These are phyloP conservation scores for Spodoptera littoralis DNA, from an alignment of 2,888 invertebrate genomes.

Conservation along the genomic window DNA sequence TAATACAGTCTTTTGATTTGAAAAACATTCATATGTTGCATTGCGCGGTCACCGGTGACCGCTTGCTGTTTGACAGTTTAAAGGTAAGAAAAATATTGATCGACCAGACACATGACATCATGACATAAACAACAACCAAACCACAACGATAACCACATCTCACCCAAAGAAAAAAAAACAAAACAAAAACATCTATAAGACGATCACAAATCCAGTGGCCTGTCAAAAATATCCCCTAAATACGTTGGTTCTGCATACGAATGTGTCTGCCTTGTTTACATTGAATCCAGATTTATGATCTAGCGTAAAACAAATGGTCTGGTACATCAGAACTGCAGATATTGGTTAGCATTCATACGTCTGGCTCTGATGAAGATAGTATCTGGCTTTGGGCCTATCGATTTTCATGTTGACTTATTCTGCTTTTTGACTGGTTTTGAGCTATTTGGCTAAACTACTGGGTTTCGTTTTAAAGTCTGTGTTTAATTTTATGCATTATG, in stretches of 20 bases:
- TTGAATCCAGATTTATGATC: constrained; percentile 45
- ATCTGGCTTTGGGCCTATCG: not conserved
- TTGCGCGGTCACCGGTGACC: too few species aligned
- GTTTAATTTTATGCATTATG: too few species aligned
- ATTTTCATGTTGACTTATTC: too few species aligned
- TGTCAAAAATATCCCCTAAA: constrained; percentile 39
- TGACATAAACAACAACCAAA: not conserved
- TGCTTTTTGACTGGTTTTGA: too few species aligned
- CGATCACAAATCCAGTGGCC: constrained; percentile 33
- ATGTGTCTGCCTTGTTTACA: constrained; percentile 47
- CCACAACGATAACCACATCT: constrained; percentile 10
- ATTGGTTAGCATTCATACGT: constrained; percentile 30
- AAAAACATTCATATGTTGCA: too few species aligned
- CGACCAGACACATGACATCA: too few species aligned
- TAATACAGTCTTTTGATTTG: too few species aligned
- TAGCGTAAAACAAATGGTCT: constrained; percentile 45
- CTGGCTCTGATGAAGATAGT: not conserved
- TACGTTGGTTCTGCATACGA: constrained; percentile 40
- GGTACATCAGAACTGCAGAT: constrained; percentile 22
- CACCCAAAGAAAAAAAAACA: constrained; percentile 1
- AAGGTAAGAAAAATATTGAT: too few species aligned
- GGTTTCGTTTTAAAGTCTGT: too few species aligned
- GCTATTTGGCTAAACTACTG: too few species aligned
- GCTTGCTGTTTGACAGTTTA: too few species aligned
- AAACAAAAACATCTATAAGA: constrained; percentile 29